A percentile compares a stretch with the other conserved stretches of the same genome.
Conservation (phyloP, 2,797 vertebrate genomes). For the Tokudaia muenninki region DNA sequence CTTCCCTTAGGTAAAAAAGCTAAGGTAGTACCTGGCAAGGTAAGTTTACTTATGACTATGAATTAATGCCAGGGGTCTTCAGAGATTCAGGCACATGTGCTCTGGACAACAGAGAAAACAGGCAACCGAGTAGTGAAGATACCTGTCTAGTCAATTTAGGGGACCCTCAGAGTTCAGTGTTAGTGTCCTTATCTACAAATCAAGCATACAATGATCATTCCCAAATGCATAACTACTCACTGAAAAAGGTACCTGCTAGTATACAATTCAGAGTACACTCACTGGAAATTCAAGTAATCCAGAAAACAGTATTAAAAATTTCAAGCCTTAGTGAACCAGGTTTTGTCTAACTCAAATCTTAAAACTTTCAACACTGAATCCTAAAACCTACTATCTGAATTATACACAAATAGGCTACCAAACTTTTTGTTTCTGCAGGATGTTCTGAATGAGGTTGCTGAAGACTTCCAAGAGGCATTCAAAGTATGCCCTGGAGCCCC, state of each 20-base stretch:
- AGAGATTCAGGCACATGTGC: not conserved
- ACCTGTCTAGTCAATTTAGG: not conserved
- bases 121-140: not conserved
- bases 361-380: not conserved
- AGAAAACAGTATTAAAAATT: conserved; percentile 11
- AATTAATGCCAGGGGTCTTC: not conserved
- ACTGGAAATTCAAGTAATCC: not conserved
- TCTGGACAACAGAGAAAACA: not conserved
- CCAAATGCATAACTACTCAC: not conserved
- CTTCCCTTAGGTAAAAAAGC: not conserved
- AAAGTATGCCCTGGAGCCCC: not conserved
- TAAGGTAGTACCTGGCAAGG: not conserved
- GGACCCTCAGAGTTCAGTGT: not conserved
- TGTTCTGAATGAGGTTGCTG: not conserved
- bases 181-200: not conserved
- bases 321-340: not conserved
- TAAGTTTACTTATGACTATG: not conserved
- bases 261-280: not conserved
- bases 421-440: conserved; percentile 15
- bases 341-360: conserved; percentile 11
- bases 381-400: not conserved
- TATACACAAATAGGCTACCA: not conserved
- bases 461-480: not conserved
- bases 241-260: conserved; percentile 38
- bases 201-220: not conserved